These are phyloP conservation scores for Papilio elwesi DNA, from an alignment of 2,888 invertebrate species.

Conservation along the genomic window DNA sequence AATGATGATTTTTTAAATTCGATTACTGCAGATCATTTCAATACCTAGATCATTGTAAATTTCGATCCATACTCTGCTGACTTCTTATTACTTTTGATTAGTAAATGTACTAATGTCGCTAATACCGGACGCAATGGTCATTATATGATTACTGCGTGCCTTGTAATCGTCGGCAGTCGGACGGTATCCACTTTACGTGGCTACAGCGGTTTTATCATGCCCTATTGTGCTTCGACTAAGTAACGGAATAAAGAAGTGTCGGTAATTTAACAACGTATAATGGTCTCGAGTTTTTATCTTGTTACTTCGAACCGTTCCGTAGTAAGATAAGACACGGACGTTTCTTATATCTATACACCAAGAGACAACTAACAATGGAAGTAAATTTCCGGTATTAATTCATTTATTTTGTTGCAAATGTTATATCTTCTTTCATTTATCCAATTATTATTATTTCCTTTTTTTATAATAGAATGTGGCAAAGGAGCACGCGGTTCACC, in stretches of 20 bases:
- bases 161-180: slow-evolving; percentile 66
- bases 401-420: slow-evolving; percentile 49
- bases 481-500: no score
- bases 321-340: slow-evolving; percentile 51
- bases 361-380: slow-evolving; percentile 51
- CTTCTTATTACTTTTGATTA: slow-evolving; percentile 57
- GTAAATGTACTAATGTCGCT: slow-evolving; percentile 65
- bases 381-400: slow-evolving; percentile 67
- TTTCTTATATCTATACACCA: slow-evolving; percentile 43
- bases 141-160: slow-evolving; percentile 75
- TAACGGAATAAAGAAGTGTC: slow-evolving; percentile 47
- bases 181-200: slow-evolving; percentile 70
- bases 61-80: slow-evolving; percentile 17
- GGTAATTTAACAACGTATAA: slow-evolving; percentile 35
- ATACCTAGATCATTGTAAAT: slow-evolving; percentile 9
- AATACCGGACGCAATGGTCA: slow-evolving; percentile 77
- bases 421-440: slow-evolving; percentile 1
- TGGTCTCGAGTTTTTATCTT: slow-evolving; percentile 33
- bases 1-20: neutral
- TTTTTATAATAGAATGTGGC: no score
- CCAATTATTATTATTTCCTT: no score
- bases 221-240: slow-evolving; percentile 52
- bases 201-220: slow-evolving; percentile 63
- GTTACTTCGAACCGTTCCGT: slow-evolving; percentile 23
- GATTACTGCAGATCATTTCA: neutral